Evolutionary conservation across 2,888 invertebrate genomes (phyloP), one percentile per base, ranked within the genome.

Genomic region (Spilarctia lutea): DNA sequence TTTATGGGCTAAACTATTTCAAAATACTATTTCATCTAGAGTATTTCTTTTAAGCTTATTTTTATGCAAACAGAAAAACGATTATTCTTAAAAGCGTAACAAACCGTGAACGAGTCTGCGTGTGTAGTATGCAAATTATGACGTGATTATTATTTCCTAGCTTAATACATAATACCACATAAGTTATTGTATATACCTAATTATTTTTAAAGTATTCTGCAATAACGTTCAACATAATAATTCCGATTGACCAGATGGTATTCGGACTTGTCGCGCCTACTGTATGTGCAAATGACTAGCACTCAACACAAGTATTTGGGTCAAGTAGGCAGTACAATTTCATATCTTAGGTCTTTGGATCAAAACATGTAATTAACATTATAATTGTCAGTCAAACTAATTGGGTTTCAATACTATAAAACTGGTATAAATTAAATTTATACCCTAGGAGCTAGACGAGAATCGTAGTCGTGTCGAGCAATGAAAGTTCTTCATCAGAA

Each of bases 361-460:
- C 72, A 73, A 88, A 88, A 89, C 87, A 89, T 83, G 87, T 87
- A 89, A 91, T 91, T 91, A 91, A 85, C 80, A 75, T 69, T 75
- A 84, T 75, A 85, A 87, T 89, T 87, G 90, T 88, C 83, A 85
- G 79, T 86, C 76, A 74, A 79, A 81, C 88, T 90, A 91, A 91
- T 90, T 89, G 87, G 87, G 82, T 63, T 67, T 60, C 33, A 68
- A 71, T 63, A 39, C 35, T 39, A 33, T 13, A 20, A 48, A 65
- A 69, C 66, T 66, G 60, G 72, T 69, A 68, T 69, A 30, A 45
- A 75, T 65, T 72, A 45, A 68, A 72, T 63, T 48, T 27, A 27
- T 30, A 60, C 30, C 16, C 16, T n/a, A 60, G 3, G 45, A 70
- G 30, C 35, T 33, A 24, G 24, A 39, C 24, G n/a, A 39, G 3